These are phyloP conservation scores for Bufotes viridis DNA, from an alignment of 2,797 vertebrate species.

Conservation along the genomic window DNA sequence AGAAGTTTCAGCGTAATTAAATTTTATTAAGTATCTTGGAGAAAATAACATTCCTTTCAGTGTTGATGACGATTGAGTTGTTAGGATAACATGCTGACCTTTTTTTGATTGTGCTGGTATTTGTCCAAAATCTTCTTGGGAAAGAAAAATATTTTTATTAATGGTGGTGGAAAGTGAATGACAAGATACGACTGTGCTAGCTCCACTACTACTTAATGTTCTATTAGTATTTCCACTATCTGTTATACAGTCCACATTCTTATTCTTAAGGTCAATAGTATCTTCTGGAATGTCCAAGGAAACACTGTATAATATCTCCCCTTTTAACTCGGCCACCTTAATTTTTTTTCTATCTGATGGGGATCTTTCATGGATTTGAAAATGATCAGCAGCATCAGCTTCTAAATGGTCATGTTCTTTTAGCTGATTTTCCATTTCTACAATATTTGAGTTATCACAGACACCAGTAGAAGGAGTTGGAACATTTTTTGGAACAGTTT, in stretches of 20 bases:
- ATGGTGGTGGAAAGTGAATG: not conserved
- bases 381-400: slow-evolving; percentile 38
- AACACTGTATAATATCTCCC: slow-evolving; percentile 25
- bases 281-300: not conserved
- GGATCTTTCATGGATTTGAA: slow-evolving; percentile 66
- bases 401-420: not conserved
- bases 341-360: slow-evolving; percentile 89
- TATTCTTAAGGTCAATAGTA: not conserved
- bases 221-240: not conserved
- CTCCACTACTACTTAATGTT: not conserved
- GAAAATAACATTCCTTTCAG: slow-evolving; percentile 73
- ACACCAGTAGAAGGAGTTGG: slow-evolving; percentile 59
- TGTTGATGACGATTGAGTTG: not conserved
- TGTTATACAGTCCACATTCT: not conserved
- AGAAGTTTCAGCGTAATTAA: slow-evolving; percentile 74
- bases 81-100: not conserved
- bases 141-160: not conserved
- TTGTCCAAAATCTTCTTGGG: not conserved
- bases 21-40: slow-evolving; percentile 92
- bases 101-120: slow-evolving; percentile 3
- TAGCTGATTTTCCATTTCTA: not conserved
- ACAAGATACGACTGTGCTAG: not conserved
- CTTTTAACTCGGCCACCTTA: slow-evolving; percentile 75
- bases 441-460: slow-evolving; percentile 29
- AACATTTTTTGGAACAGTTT: slow-evolving; percentile 61